Evolutionary conservation across 2,797 vertebrate genomes (phyloP), one percentile per base, ranked within the genome.

Genomic region (Allobates femoralis): DNA sequence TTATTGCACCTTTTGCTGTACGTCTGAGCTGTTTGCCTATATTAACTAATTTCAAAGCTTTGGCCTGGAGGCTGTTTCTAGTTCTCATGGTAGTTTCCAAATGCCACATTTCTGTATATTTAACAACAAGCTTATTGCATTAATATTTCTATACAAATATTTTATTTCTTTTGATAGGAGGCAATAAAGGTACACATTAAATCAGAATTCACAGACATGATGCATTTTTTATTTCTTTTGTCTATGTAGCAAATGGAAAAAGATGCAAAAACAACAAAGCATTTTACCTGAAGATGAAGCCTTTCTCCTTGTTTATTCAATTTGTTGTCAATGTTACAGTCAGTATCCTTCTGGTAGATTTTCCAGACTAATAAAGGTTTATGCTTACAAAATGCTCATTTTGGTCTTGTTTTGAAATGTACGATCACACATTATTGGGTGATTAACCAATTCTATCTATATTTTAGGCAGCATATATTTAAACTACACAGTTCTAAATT

Each of bases 1-100:
- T 77, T 84, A 84, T 84, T 84, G 74, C 73, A 84, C 83, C 41
- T 75, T 76, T 84, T 76, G 73, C 56, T 77, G 83, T 84, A 67
- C 64, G 62, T 84, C 71, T 77, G 56, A 84, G 58, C 41, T 34
- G 28, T 78, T 78, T 67, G 73, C 83, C 83, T 53, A 41, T 34
- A 77, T 77, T 84, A 84, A 84, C 73, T 77, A 84, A 75, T 77
- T 84, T 84, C 15, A 60, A 84, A 84, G 41, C 41, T 84, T 77
- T 84, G 58, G 69, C 83, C 73, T 77, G 37, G 77, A 76, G 73
- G 73, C 51, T 50, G 30, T 84, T 77, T 84, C 3, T 50, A 75
- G 71, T 62, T 73, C 82, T 62, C 37, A 62, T 30, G 21, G 56
- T 64, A 64, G 55, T 23, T 53, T 73, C 56, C 37, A 66, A 84